phyloP scores from a whole-genome alignment of 2,797 vertebrate genomes.

The Menidia menidia region DNA sequence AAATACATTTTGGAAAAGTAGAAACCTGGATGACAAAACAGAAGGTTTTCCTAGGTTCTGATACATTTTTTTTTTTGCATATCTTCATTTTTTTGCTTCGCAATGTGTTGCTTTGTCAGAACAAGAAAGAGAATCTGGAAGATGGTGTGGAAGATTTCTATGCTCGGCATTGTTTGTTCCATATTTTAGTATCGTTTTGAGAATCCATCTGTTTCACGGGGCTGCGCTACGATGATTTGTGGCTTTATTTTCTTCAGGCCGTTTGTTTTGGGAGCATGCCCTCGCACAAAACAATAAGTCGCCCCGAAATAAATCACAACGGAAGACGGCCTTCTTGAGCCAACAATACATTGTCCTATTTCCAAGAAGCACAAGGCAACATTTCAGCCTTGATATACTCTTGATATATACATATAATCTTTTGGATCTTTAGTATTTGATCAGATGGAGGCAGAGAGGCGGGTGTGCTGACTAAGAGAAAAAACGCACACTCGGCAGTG shows the following conservation, averaged over 20 bases:
- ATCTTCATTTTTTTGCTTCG: no score
- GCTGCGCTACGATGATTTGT: not conserved
- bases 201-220: not conserved
- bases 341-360: not conserved
- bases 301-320: not conserved
- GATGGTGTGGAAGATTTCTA: no score
- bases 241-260: not conserved
- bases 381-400: constrained; percentile 4
- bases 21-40: not conserved
- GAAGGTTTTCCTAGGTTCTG: not conserved
- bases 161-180: no score
- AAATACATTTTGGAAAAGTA: constrained; percentile 9
- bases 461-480: constrained; percentile 16
- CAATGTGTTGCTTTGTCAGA: no score
- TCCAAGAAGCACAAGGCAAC: not conserved
- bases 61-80: no score
- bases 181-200: not conserved
- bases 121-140: no score
- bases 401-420: not conserved
- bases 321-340: not conserved
- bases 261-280: not conserved
- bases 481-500: constrained; percentile 19
- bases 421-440: constrained; percentile 3
- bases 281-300: no score
- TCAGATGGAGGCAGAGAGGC: constrained; percentile 6